A percentile compares a stretch with the other conserved stretches of the same genome.
Evolutionary conservation across 2,888 invertebrate genomes (phyloP).

Genomic region (Eurois occulta): DNA sequence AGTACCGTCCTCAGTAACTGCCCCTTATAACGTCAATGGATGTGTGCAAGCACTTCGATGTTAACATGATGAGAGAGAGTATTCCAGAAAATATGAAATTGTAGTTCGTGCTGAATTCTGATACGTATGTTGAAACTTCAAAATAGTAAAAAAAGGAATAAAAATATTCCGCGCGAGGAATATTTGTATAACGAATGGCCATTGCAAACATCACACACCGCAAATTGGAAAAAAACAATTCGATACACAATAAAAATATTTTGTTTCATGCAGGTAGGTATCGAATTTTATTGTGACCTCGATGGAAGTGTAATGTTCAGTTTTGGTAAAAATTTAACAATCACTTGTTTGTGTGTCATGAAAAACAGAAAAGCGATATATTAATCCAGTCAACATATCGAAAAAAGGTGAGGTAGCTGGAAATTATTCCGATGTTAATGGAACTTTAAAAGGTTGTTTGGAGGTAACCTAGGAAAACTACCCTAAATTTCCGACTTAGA

Average conservation of each 20-base stretch:
- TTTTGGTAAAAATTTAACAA: neutral
- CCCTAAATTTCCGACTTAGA: too few species aligned
- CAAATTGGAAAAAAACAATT: conserved; percentile 19
- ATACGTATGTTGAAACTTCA: neutral
- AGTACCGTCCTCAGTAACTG: neutral
- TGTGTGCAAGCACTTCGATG: too few species aligned
- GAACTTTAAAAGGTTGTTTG: too few species aligned
- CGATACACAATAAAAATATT: conserved; percentile 6
- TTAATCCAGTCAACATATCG: too few species aligned
- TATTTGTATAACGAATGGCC: conserved; percentile 14
- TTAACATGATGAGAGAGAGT: neutral
- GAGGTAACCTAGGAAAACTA: too few species aligned
- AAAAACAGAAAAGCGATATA: neutral
- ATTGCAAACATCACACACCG: conserved; percentile 3
- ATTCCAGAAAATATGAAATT: neutral
- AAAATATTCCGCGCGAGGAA: neutral
- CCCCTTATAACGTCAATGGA: neutral
- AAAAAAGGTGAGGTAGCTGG: too few species aligned
- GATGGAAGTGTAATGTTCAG: too few species aligned
- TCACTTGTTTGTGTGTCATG: neutral
- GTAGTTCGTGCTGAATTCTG: neutral
- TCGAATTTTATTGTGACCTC: neutral
- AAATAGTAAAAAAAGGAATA: neutral
- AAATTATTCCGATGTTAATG: too few species aligned
- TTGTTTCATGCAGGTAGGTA: conserved; percentile 17